Conservation (phyloP, 2,113 vertebrate genomes). For the Acanthisitta chloris region DNA sequence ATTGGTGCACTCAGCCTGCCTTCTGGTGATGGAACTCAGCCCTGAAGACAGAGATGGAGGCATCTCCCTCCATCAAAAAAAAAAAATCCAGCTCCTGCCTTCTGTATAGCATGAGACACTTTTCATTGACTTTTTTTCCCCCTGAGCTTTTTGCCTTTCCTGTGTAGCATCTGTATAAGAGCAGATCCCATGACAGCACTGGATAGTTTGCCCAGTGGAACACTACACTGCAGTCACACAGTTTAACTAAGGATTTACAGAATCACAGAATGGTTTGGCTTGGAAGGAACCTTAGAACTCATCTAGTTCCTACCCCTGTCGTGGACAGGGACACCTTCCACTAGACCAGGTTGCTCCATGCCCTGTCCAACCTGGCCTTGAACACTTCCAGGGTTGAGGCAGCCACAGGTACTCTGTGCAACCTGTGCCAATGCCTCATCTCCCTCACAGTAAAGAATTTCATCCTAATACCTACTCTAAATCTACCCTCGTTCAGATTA, state of each 20-base stretch:
- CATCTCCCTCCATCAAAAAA: background rate
- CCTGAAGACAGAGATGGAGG: background rate
- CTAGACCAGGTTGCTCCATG: fast-evolving
- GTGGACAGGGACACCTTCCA: background rate
- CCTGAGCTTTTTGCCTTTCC: background rate
- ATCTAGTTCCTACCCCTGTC: no score
- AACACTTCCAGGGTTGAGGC: background rate
- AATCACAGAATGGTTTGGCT: background rate
- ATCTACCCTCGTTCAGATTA: background rate
- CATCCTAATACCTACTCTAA: background rate
- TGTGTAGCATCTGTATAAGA: background rate
- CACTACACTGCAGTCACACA: background rate
- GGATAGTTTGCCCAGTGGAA: background rate
- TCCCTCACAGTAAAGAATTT: background rate
- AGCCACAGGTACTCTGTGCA: background rate
- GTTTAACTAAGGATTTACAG: background rate
- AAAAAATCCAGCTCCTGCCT: background rate
- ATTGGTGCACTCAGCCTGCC: background rate
- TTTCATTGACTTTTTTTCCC: background rate
- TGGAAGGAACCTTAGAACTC: background rate
- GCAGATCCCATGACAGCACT: background rate
- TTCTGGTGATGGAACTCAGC: background rate
- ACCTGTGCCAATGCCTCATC: fast-evolving
- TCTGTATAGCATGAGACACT: background rate
- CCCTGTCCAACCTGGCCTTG: fast-evolving